Conservation (phyloP, 2,888 invertebrate genomes). For the Chrysodeixis includens region DNA sequence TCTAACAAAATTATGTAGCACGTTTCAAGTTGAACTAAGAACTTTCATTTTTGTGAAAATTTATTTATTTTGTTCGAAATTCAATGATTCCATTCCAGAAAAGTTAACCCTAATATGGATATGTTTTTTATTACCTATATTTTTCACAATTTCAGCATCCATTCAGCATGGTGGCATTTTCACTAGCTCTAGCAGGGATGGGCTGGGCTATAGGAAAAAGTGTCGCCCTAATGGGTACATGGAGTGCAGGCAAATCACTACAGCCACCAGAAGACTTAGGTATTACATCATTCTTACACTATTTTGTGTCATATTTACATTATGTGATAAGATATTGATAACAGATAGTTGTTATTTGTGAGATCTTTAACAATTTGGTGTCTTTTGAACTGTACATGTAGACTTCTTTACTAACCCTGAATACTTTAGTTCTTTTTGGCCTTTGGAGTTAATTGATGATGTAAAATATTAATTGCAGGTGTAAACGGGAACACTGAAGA, state of each 20-base stretch:
- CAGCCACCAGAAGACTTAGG: slow-evolving; percentile 85
- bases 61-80: too few species aligned
- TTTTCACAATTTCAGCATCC: slow-evolving; percentile 89
- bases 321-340: not conserved
- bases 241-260: slow-evolving; percentile 82
- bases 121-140: too few species aligned
- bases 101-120: too few species aligned
- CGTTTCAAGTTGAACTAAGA: too few species aligned
- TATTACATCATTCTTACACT: slow-evolving; percentile 50
- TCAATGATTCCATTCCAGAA: too few species aligned
- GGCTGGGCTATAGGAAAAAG: slow-evolving; percentile 91
- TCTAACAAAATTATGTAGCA: too few species aligned
- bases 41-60: too few species aligned
- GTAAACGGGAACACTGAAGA: slow-evolving; percentile 71
- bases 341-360: not conserved
- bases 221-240: slow-evolving; percentile 76
- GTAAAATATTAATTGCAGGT: slow-evolving; percentile 66
- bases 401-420: not conserved
- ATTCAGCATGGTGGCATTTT: slow-evolving; percentile 91
- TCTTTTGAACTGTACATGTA: not conserved
- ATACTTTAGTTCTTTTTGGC: not conserved
- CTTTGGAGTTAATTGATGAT: too few species aligned
- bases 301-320: not conserved
- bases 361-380: not conserved
- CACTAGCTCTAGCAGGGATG: slow-evolving; percentile 91